phyloP scores from a whole-genome alignment of 2,888 invertebrate genomes.

The Stenoptilia bipunctidactyla region DNA sequence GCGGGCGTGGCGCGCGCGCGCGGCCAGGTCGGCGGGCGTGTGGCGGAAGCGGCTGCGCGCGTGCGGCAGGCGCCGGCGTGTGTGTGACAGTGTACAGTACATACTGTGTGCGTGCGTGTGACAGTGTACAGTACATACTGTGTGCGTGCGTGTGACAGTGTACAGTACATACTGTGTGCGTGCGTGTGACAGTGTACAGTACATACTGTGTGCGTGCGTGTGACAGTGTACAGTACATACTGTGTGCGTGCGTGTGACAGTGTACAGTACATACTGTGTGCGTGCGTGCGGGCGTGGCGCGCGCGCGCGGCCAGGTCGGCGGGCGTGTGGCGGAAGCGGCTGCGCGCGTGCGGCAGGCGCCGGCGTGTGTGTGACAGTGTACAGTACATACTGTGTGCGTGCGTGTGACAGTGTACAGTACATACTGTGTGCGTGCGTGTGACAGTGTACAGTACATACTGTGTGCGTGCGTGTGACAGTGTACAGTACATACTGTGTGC shows the following conservation, averaged over 20 bases:
- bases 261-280: neutral
- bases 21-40: no score
- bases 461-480: neutral
- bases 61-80: neutral
- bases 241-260: neutral
- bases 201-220: neutral
- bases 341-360: no score
- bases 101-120: neutral
- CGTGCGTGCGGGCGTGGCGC: neutral
- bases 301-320: no score
- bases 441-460: neutral
- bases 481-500: neutral
- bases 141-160: neutral
- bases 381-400: neutral
- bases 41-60: no score
- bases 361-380: neutral
- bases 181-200: neutral
- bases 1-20: no score
- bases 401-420: neutral
- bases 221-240: neutral
- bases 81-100: neutral
- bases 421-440: neutral
- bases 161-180: neutral
- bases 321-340: no score
- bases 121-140: neutral